phyloP scores from a whole-genome alignment of 2,888 invertebrate species.

The Rhagophthalmus giganteus region DNA sequence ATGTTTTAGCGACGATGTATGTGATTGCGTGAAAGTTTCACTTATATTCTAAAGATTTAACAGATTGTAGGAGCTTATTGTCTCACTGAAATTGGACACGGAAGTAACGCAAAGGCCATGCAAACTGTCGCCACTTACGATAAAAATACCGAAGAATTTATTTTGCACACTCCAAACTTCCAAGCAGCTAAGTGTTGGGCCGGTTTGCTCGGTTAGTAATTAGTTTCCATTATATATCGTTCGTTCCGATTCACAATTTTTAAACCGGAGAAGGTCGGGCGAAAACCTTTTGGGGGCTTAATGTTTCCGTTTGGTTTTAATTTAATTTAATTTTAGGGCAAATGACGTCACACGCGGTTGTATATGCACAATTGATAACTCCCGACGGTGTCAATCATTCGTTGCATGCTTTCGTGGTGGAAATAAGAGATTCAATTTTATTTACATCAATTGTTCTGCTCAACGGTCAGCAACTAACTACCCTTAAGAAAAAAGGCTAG shows the following conservation, averaged over 20 bases:
- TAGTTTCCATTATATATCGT: too few relatives aligned
- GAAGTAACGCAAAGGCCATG: slow-evolving; percentile 88
- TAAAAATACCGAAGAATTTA: slow-evolving; percentile 68
- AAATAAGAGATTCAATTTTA: slow-evolving; percentile 79
- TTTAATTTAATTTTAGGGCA: slow-evolving; percentile 64
- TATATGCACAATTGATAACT: slow-evolving; percentile 86
- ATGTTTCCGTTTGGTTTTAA: too few relatives aligned
- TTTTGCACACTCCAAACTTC: slow-evolving; percentile 75
- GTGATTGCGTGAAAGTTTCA: slow-evolving; percentile 6
- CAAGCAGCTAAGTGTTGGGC: slow-evolving; percentile 86
- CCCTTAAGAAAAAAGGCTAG: too few relatives aligned
- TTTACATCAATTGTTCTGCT: too few relatives aligned
- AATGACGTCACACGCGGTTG: slow-evolving; percentile 83
- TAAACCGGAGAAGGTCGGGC: too few relatives aligned
- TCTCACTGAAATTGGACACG: slow-evolving; percentile 88
- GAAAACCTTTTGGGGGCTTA: too few relatives aligned
- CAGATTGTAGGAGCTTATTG: slow-evolving; percentile 75
- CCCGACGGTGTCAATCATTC: slow-evolving; percentile 80
- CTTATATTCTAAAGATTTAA: background rate
- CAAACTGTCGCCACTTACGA: slow-evolving; percentile 83
- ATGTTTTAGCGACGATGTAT: slow-evolving; percentile 45
- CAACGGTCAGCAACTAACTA: too few relatives aligned
- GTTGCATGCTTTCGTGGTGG: slow-evolving; percentile 86
- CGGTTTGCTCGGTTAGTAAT: slow-evolving; percentile 66
- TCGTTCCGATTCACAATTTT: too few relatives aligned